phyloP scores from a whole-genome alignment of 1,140 invertebrate genomes.

The Drosophila pallidifrons region DNA sequence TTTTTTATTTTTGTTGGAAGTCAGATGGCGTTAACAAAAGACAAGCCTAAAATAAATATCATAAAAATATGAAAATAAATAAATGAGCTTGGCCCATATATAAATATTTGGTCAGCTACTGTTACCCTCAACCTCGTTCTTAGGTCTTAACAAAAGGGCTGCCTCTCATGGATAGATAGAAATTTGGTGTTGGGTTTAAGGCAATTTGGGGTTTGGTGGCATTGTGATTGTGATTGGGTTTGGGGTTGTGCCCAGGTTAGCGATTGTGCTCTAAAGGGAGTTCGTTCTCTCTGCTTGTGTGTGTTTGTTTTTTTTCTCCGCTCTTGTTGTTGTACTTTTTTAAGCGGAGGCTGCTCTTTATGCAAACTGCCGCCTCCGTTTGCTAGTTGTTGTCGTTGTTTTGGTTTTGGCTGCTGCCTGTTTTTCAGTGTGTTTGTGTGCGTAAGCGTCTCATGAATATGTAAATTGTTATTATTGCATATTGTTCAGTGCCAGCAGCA shows the following conservation, averaged over 20 bases:
- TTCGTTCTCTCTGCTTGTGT: constrained; percentile 44
- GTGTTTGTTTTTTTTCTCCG: constrained; percentile 30
- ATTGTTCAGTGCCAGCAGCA: constrained; percentile 72
- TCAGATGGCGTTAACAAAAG: constrained; percentile 43
- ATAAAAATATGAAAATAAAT: constrained; percentile 82
- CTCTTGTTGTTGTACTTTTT: constrained; percentile 14
- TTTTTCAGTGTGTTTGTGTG: constrained; percentile 61
- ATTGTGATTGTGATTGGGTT: constrained; percentile 41
- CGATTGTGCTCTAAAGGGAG: constrained; percentile 30
- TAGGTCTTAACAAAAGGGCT: constrained; percentile 67
- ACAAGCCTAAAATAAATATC: constrained; percentile 70
- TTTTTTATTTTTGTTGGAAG: constrained; percentile 14
- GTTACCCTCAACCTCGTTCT: constrained; percentile 43
- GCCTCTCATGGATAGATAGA: neutral
- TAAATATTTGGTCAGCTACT: constrained; percentile 79
- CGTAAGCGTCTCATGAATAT: constrained; percentile 75
- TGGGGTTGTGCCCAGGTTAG: neutral
- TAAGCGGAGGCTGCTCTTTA: constrained; percentile 73
- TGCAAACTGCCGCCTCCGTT: constrained; percentile 65
- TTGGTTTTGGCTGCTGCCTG: constrained; percentile 49
- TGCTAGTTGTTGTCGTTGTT: constrained; percentile 31
- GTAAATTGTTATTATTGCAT: constrained; percentile 83
- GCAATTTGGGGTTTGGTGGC: constrained; percentile 1
- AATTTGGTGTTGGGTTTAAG: constrained; percentile 2
- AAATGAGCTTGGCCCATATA: constrained; percentile 60